A percentile compares a stretch with the other conserved stretches of the same genome.
These are phyloP conservation scores for Zaprionus tsacasi DNA, from an alignment of 1,140 invertebrate genomes.

Conservation along the genomic window DNA sequence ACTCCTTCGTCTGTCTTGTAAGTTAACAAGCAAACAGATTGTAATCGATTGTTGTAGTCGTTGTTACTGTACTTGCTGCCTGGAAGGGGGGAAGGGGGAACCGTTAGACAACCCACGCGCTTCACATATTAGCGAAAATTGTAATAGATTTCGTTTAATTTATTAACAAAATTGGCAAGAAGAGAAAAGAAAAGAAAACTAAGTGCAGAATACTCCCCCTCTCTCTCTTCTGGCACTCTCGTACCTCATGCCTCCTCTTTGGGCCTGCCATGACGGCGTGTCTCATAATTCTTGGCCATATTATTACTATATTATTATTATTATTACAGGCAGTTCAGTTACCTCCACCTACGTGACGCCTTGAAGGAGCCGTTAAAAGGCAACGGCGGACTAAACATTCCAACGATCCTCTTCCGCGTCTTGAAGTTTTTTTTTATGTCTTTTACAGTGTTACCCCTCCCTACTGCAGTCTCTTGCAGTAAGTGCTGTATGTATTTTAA, in stretches of 20 bases:
- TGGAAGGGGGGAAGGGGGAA: constrained; percentile 4
- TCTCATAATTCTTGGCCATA: constrained; percentile 62
- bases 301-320: constrained; percentile 35
- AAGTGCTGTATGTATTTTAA: constrained; percentile 68
- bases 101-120: constrained; percentile 62
- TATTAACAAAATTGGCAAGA: constrained; percentile 52
- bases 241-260: constrained; percentile 3
- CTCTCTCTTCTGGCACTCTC: neutral
- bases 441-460: constrained; percentile 42
- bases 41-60: constrained; percentile 71
- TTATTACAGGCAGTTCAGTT: constrained; percentile 25
- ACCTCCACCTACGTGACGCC: constrained; percentile 68
- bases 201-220: neutral
- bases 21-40: constrained; percentile 79
- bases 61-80: constrained; percentile 40
- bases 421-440: constrained; percentile 45
- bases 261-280: constrained; percentile 54
- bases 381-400: constrained; percentile 47
- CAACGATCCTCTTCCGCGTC: constrained; percentile 22
- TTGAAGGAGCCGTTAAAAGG: constrained; percentile 65
- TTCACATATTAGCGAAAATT: constrained; percentile 71
- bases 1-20: constrained; percentile 56
- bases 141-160: constrained; percentile 77
- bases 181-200: no score
- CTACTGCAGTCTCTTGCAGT: neutral